These are phyloP conservation scores for Cardiocondyla obscurior DNA, from an alignment of 1,140 invertebrate genomes.

Conservation along the genomic window DNA sequence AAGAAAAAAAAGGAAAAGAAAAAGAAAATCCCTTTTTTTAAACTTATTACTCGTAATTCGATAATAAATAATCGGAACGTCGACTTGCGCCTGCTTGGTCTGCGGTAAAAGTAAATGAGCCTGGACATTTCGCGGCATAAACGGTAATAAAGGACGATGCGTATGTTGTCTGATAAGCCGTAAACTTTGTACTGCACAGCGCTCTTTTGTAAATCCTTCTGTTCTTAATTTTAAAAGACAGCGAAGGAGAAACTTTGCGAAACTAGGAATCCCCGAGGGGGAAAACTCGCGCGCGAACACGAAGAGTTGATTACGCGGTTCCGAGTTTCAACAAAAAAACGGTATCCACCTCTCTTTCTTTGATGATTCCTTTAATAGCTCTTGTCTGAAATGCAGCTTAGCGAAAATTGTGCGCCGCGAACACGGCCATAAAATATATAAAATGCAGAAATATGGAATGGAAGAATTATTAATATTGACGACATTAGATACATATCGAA, in stretches of 20 bases:
- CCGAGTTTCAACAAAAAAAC: background rate
- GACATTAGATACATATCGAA: background rate
- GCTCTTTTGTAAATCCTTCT: background rate
- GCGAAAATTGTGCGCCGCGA: background rate
- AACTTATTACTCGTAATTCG: conserved; percentile 1
- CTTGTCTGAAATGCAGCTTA: background rate
- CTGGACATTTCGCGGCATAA: background rate
- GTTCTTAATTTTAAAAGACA: conserved; percentile 21
- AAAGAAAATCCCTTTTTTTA: too few relatives aligned
- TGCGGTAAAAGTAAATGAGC: background rate
- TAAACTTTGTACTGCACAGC: background rate
- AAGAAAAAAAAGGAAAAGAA: too few relatives aligned
- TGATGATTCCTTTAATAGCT: background rate
- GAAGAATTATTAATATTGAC: background rate
- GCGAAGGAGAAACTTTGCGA: background rate
- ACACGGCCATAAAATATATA: background rate
- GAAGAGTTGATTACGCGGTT: background rate
- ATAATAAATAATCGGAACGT: conserved; percentile 16
- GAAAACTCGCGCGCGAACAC: background rate
- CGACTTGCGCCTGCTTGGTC: background rate
- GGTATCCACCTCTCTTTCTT: background rate
- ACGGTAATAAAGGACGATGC: background rate
- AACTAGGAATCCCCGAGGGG: background rate
- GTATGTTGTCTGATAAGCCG: conserved; percentile 19
- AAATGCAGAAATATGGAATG: background rate